These are phyloP conservation scores for Phylloscopus trochilus DNA, from an alignment of 2,113 vertebrate genomes.

Conservation along the genomic window DNA sequence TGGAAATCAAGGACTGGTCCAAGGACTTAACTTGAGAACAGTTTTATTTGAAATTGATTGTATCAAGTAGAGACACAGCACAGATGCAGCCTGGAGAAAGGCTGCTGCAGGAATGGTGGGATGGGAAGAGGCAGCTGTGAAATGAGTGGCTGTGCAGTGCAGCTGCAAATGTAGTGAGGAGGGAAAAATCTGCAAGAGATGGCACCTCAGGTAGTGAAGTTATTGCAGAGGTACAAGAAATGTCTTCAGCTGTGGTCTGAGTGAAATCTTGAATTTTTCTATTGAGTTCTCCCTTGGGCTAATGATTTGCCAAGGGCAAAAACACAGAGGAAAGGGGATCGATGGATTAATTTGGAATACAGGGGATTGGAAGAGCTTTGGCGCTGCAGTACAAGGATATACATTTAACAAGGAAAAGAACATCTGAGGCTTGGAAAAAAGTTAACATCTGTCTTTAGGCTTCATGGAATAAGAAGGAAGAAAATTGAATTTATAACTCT, in stretches of 20 bases:
- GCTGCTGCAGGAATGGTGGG: not conserved
- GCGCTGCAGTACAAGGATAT: not conserved
- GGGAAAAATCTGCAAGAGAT: not conserved
- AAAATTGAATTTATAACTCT: conserved; percentile 23
- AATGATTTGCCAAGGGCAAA: conserved; percentile 52
- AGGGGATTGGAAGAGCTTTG: conserved; percentile 27
- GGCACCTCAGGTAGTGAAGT: not conserved
- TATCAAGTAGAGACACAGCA: not conserved
- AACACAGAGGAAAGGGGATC: conserved; percentile 36
- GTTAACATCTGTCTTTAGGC: conserved; percentile 17
- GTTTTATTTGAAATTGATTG: not conserved
- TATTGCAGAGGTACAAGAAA: not conserved
- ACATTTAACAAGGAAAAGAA: conserved; percentile 35
- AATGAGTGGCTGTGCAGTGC: not conserved
- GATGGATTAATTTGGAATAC: conserved; percentile 50
- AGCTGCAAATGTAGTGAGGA: not conserved
- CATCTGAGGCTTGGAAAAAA: conserved; percentile 25
- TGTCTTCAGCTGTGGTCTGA: conserved; percentile 17
- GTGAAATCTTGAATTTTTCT: conserved; percentile 33
- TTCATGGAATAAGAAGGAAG: not conserved
- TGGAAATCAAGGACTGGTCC: conserved; percentile 21
- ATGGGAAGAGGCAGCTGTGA: not conserved
- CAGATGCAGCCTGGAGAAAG: not conserved
- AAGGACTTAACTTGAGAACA: not conserved
- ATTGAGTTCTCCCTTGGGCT: conserved; percentile 24